These are phyloP conservation scores for Dinocampus coccinellae DNA, from an alignment of 2,888 invertebrate genomes.

Conservation along the genomic window DNA sequence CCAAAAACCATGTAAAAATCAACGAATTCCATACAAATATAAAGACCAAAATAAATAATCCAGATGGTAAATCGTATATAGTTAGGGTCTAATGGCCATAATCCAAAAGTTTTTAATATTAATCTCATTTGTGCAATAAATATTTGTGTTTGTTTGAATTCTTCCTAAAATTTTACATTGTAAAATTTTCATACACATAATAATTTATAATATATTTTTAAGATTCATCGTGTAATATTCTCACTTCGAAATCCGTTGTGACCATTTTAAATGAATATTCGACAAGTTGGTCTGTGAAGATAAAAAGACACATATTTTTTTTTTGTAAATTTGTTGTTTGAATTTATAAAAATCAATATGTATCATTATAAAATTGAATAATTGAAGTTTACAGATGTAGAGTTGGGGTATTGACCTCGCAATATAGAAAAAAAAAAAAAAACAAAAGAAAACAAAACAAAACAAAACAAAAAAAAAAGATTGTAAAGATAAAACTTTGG, in stretches of 20 bases:
- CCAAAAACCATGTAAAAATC: slow-evolving; percentile 42
- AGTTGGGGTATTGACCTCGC: not conserved
- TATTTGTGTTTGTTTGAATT: not conserved
- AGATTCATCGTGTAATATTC: not conserved
- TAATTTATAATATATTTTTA: not conserved
- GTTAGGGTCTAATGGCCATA: slow-evolving; percentile 40
- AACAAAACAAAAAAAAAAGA: too few relatives aligned
- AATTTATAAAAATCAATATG: not conserved
- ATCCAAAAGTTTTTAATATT: slow-evolving; percentile 27
- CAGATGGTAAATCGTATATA: slow-evolving; percentile 41
- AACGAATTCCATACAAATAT: slow-evolving; percentile 39
- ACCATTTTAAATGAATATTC: not conserved
- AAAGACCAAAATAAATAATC: slow-evolving; percentile 33
- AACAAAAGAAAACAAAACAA: too few relatives aligned
- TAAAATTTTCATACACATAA: not conserved
- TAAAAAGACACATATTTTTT: too few relatives aligned
- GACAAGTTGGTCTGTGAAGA: too few relatives aligned
- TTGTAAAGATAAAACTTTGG: not conserved
- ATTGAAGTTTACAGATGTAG: not conserved
- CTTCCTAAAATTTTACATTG: not conserved
- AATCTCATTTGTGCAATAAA: not conserved
- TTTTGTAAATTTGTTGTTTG: too few relatives aligned
- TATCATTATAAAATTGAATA: not conserved
- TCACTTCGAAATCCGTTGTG: not conserved
- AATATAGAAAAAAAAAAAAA: too few relatives aligned